phyloP scores from a whole-genome alignment of 2,888 invertebrate species.

The Diarsia dahlii region DNA sequence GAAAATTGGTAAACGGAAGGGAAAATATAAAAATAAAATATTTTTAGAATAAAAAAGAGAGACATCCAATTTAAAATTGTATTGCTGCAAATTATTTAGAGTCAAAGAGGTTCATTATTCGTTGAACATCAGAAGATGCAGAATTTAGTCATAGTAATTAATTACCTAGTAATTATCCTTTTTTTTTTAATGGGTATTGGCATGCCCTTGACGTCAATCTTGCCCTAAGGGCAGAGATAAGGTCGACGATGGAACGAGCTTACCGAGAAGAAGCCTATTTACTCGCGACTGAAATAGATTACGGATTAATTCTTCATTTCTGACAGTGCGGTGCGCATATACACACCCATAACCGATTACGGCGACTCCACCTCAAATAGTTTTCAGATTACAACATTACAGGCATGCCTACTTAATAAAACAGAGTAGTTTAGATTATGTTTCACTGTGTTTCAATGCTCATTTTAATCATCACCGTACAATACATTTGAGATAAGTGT shows the following conservation, averaged over 20 bases:
- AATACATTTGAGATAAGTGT: slow-evolving; percentile 6
- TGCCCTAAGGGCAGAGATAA: too few relatives aligned
- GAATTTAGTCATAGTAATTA: background rate
- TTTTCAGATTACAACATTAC: background rate
- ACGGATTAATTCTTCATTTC: background rate
- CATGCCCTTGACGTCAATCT: too few relatives aligned
- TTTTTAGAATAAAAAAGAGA: background rate
- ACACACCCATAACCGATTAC: background rate
- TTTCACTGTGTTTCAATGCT: slow-evolving; percentile 1
- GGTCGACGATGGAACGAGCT: too few relatives aligned
- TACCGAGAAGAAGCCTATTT: too few relatives aligned
- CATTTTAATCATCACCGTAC: slow-evolving; percentile 19
- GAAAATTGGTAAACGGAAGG: slow-evolving; percentile 88
- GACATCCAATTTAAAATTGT: background rate
- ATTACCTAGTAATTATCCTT: too few relatives aligned
- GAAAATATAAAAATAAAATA: background rate
- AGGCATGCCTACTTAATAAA: background rate
- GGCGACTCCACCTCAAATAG: background rate
- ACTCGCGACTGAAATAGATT: too few relatives aligned
- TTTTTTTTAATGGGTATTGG: too few relatives aligned
- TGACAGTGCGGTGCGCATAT: background rate
- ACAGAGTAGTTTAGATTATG: slow-evolving; percentile 11
- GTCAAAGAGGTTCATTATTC: background rate
- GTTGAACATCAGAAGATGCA: background rate
- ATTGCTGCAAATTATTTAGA: background rate